Evolutionary conservation across 2,797 vertebrate species (phyloP), one percentile per base, ranked within the genome.

Genomic region (Malacoraja senta): DNA sequence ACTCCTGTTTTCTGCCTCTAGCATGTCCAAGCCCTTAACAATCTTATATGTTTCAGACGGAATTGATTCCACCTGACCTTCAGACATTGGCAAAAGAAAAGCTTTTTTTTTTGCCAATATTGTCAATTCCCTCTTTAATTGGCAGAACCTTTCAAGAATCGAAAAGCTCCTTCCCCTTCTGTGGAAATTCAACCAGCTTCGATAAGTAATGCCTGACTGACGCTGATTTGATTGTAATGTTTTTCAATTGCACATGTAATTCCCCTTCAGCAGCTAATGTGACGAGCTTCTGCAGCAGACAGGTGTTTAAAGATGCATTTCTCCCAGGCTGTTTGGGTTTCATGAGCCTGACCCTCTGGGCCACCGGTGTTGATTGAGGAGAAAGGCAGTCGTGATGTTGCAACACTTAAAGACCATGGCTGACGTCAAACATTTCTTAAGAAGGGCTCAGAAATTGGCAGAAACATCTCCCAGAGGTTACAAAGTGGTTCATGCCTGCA

Each of bases 221-320:
- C 19, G 35, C 24, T 93, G 79, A 84, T 38, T 93, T 81, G 78
- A 93, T 58, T 74, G 38, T 76, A 38, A 92, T 88, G 61, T 68
- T 88, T 88, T 88, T 88, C 84, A 88, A 88, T 88, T 88, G 35
- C 84, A 35, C 38, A n/a, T 53, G 15, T 92, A 92, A 92, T 92
- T 88, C 84, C 63, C 38, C 24, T 76, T 92, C 90, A 92, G 12
- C 24, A 53, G 68, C 26, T 76, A 91, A 74, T 74, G 24, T 65
- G 84, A 19, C 35, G 84, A 88, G 84, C 63, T 63, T 68, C 61
- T 68, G 63, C 63, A 65, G 61, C 84, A 32, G 61, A 32, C 58
- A 88, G 61, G 32, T 58, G 76, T 77, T 77, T n/a, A 63, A 61
- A 63, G 29, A 63, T 86, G 84, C 61, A 32, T 17, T 32, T 88